These are phyloP conservation scores for Amblyjoppa proteus DNA, from an alignment of 2,888 invertebrate genomes.

Conservation along the genomic window DNA sequence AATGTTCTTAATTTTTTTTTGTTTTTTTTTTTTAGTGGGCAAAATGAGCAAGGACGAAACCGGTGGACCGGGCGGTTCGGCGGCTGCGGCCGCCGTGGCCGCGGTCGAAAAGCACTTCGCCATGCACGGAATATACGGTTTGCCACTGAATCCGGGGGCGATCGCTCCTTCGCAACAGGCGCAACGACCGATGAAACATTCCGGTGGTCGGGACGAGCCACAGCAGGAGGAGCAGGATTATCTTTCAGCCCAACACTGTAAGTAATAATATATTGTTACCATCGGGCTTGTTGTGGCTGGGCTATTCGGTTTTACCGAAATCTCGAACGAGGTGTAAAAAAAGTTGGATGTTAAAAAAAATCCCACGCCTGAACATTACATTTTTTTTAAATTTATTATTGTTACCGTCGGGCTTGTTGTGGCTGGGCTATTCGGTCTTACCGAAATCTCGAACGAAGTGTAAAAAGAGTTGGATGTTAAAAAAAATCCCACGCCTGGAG, in stretches of 20 bases:
- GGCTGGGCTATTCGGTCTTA: not conserved
- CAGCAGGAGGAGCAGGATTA: constrained; percentile 88
- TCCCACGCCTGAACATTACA: no score
- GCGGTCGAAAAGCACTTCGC: constrained; percentile 83
- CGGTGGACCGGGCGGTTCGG: constrained; percentile 78
- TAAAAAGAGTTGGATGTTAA: not conserved
- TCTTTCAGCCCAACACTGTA: constrained; percentile 87
- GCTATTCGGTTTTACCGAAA: not conserved
- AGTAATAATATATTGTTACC: constrained; percentile 75
- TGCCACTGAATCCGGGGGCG: constrained; percentile 78
- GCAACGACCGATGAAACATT: constrained; percentile 83
- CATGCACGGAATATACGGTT: constrained; percentile 82
- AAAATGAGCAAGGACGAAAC: constrained; percentile 82
- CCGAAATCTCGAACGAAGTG: not conserved
- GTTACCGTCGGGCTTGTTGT: not conserved
- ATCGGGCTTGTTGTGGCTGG: not conserved
- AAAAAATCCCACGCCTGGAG: no score
- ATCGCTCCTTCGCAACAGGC: constrained; percentile 83
- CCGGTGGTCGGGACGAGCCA: constrained; percentile 80
- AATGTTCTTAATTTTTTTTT: not conserved
- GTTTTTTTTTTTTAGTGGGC: constrained; percentile 74
- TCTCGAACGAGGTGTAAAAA: not conserved
- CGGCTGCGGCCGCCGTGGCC: constrained; percentile 79
- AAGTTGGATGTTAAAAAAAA: no score
- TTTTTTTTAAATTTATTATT: not conserved